A percentile compares a stretch with the other conserved stretches of the same genome.
Conservation (phyloP, 2,888 invertebrate genomes). For the Monopis laevigella region DNA sequence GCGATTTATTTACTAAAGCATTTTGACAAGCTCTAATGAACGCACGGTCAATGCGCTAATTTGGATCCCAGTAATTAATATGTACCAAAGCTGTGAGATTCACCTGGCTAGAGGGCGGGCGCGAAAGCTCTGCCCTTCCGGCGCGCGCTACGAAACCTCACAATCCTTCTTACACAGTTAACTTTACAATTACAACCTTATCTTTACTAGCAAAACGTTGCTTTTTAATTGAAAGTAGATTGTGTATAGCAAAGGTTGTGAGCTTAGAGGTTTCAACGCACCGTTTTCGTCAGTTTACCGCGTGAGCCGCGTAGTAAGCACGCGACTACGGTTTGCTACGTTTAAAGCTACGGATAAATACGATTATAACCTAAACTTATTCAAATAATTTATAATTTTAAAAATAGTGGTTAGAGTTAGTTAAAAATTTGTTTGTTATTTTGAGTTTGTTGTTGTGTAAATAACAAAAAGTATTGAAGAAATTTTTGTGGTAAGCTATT, state of each 20-base stretch:
- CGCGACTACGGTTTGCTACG: no score
- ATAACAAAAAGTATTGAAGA: no score
- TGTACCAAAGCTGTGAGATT: slow-evolving; percentile 4
- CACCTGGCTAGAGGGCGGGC: slow-evolving; percentile 7
- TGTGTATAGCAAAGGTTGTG: not conserved
- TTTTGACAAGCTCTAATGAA: slow-evolving; percentile 13
- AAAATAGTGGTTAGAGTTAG: no score
- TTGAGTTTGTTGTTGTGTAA: no score
- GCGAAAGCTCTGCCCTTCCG: slow-evolving; percentile 8
- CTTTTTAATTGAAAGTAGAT: not conserved
- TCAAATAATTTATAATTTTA: no score
- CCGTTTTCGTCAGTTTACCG: slow-evolving; percentile 5
- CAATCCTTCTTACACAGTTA: not conserved
- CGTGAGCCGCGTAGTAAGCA: slow-evolving; percentile 4
- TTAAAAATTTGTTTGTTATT: no score
- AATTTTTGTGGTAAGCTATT: no score
- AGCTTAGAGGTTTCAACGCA: not conserved
- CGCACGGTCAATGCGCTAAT: slow-evolving; percentile 49
- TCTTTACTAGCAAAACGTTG: not conserved
- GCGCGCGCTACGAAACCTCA: not conserved
- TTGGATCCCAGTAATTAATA: slow-evolving; percentile 23
- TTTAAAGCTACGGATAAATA: no score
- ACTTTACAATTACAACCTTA: no score
- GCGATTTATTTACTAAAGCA: slow-evolving; percentile 22
- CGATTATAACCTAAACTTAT: no score